phyloP scores from a whole-genome alignment of 2,113 vertebrate species.

The Hepsetus odoe region DNA sequence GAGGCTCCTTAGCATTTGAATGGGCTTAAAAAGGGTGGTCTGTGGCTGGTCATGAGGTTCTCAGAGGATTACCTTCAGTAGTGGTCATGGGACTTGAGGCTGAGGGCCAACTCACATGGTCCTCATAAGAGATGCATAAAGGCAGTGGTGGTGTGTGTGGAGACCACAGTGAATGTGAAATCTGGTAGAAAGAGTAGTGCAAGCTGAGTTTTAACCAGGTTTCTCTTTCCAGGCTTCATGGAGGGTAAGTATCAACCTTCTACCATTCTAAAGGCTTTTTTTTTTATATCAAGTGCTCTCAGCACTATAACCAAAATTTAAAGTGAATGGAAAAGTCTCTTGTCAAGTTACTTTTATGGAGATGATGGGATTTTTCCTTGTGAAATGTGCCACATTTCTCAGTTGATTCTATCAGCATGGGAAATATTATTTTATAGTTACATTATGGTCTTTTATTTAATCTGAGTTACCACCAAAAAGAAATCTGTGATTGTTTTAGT shows the following conservation, averaged over 20 bases:
- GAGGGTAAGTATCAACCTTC: neutral
- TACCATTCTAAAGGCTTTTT: neutral
- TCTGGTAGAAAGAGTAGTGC: neutral
- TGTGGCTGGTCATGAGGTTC: conserved; percentile 84
- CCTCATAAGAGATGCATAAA: conserved; percentile 91
- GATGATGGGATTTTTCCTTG: no score
- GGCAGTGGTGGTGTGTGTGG: conserved; percentile 34
- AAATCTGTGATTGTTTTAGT: no score
- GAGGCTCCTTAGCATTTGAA: conserved; percentile 60
- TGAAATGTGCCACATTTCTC: no score
- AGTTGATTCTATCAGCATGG: no score
- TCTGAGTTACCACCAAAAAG: no score
- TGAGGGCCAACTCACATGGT: conserved; percentile 86
- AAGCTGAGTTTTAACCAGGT: neutral
- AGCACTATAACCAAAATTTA: no score
- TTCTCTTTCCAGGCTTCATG: neutral
- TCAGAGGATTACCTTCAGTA: conserved; percentile 88
- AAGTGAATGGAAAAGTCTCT: no score
- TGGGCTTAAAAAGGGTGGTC: conserved; percentile 21
- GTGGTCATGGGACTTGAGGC: conserved; percentile 85
- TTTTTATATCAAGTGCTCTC: no score
- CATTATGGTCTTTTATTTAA: no score
- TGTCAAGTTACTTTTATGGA: no score
- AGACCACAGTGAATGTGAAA: neutral
- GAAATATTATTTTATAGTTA: no score